phyloP scores from a whole-genome alignment of 2,888 invertebrate genomes.

The Pterostichus madidus region DNA sequence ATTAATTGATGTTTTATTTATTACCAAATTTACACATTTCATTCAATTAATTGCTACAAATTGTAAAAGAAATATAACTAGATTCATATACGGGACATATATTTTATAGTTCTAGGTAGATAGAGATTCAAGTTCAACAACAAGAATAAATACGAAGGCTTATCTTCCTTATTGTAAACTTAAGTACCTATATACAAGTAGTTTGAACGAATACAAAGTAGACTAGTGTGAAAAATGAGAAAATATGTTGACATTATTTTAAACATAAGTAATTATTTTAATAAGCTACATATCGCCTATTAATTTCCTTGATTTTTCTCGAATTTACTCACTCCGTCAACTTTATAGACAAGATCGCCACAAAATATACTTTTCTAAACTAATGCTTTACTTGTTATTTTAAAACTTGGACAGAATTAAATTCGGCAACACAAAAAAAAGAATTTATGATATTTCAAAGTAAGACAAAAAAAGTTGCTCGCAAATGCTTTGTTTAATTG shows the following conservation, averaged over 20 bases:
- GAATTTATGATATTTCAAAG: too few species aligned
- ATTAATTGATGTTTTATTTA: conserved; percentile 29
- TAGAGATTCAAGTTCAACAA: conserved; percentile 33
- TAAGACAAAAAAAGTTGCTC: too few species aligned
- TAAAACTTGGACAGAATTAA: too few species aligned
- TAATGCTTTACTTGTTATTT: too few species aligned
- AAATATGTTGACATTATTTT: conserved; percentile 17
- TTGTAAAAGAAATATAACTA: conserved; percentile 10
- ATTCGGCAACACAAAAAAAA: too few species aligned
- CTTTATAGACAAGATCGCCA: too few species aligned
- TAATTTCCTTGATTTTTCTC: not conserved
- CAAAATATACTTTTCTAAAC: too few species aligned
- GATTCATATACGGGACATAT: conserved; percentile 54
- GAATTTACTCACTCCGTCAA: not conserved
- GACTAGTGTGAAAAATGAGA: conserved; percentile 52
- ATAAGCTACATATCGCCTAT: conserved; percentile 50
- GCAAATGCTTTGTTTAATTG: too few species aligned
- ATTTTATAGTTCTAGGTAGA: conserved; percentile 58
- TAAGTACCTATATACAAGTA: conserved; percentile 60
- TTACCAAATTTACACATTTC: conserved; percentile 30
- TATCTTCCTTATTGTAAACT: conserved; percentile 59
- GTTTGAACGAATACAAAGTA: conserved; percentile 50
- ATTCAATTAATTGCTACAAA: not conserved
- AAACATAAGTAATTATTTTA: conserved; percentile 29
- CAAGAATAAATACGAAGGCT: conserved; percentile 45